Conservation (phyloP, 2,888 invertebrate genomes). For the Tetropium fuscum region DNA sequence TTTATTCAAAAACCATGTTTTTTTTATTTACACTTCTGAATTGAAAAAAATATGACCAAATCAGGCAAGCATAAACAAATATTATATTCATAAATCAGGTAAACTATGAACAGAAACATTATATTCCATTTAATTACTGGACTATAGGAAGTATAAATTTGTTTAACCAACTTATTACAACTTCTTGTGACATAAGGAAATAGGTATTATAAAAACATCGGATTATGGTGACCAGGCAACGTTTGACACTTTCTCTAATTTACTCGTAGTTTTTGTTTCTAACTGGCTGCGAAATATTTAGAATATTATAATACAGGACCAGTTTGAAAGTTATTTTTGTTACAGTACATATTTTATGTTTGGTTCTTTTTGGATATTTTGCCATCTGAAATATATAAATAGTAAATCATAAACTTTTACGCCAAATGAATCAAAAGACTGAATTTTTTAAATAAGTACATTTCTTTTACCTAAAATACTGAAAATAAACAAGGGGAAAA, state of each 20-base stretch:
- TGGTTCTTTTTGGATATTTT: no score
- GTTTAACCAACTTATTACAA: background rate
- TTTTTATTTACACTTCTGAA: conserved; percentile 18
- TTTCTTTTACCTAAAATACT: no score
- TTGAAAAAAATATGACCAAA: conserved; percentile 37
- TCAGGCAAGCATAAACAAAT: conserved; percentile 33
- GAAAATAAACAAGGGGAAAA: no score
- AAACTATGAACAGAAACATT: conserved; percentile 1
- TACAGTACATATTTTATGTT: no score
- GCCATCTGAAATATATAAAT: no score
- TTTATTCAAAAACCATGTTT: no score
- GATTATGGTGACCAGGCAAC: conserved; percentile 3
- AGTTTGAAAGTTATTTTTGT: no score
- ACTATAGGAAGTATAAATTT: background rate
- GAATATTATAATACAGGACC: no score
- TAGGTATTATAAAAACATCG: background rate
- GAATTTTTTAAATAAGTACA: no score
- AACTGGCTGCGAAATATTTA: background rate
- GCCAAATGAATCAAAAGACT: no score
- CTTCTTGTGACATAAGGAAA: conserved; percentile 3
- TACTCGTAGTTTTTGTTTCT: conserved; percentile 5
- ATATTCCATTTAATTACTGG: conserved; percentile 20
- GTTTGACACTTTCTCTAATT: conserved; percentile 19
- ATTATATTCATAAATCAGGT: conserved; percentile 15
- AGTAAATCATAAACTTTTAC: no score